phyloP scores from a whole-genome alignment of 1,140 invertebrate species.

The Bombus ignitus region DNA sequence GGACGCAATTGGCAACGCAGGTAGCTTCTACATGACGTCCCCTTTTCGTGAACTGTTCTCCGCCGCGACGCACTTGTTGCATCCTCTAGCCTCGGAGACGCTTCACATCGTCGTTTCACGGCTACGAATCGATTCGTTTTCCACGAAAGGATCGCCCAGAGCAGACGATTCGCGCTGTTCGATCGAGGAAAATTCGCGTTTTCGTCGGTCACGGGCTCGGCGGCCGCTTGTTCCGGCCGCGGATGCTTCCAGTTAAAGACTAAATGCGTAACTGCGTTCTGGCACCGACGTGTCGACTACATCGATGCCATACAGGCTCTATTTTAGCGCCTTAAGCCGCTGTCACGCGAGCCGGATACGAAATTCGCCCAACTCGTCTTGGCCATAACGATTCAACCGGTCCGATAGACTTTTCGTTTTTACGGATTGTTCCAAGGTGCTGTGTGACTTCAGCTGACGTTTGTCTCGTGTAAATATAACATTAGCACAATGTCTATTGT shows the following conservation, averaged over 20 bases:
- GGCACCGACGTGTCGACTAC: slow-evolving; percentile 43
- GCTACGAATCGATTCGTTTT: neutral
- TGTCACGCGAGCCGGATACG: slow-evolving; percentile 32
- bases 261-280: slow-evolving; percentile 62
- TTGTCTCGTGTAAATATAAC: neutral
- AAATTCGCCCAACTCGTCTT: neutral
- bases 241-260: slow-evolving; percentile 70
- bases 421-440: neutral
- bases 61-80: slow-evolving; percentile 29
- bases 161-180: too few species aligned
- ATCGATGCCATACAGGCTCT: slow-evolving; percentile 42
- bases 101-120: neutral
- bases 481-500: neutral
- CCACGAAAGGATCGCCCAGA: neutral
- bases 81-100: neutral
- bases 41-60: too few species aligned
- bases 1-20: neutral
- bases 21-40: neutral
- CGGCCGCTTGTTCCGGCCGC: slow-evolving; percentile 45
- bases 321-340: slow-evolving; percentile 67
- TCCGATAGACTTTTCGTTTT: neutral
- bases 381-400: neutral
- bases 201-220: neutral
- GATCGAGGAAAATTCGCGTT: neutral
- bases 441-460: neutral